Evolutionary conservation across 2,797 vertebrate species (phyloP).

Genomic region (Galagoides demidoff): DNA sequence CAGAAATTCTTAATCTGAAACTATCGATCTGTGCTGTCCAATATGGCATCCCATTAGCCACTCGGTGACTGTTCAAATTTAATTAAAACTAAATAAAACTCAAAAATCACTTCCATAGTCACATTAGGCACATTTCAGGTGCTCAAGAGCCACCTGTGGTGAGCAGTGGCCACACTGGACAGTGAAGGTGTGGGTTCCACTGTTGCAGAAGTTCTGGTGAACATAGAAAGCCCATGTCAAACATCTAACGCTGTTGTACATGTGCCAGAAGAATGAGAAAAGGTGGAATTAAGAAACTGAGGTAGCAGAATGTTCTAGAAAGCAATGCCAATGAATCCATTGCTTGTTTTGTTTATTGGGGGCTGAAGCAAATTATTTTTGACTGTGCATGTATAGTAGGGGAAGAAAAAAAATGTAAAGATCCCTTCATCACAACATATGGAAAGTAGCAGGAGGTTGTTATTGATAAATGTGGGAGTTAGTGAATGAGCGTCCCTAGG

Average conservation of each 20-base stretch:
- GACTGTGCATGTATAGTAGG: background rate
- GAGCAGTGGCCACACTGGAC: background rate
- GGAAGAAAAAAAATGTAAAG: background rate
- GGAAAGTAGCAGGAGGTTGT: background rate
- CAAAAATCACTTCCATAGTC: background rate
- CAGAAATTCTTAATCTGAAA: conserved; percentile 16
- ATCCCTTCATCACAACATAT: background rate
- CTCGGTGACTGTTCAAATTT: background rate
- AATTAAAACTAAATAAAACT: background rate
- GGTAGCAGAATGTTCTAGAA: background rate
- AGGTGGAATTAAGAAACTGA: background rate
- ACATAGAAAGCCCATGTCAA: background rate
- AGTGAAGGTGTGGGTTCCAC: background rate
- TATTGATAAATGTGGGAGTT: conserved; percentile 21
- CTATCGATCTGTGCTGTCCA: background rate
- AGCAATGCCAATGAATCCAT: background rate
- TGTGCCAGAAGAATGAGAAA: background rate
- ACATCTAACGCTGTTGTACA: background rate
- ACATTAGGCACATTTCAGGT: background rate
- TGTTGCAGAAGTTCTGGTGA: background rate
- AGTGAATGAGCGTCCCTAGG: conserved; percentile 15
- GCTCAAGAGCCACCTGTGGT: background rate
- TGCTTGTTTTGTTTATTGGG: background rate
- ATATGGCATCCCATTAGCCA: background rate
- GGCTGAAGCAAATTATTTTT: background rate